Evolutionary conservation across 2,888 invertebrate species (phyloP).

Genomic region (Trichogramma evanescens): DNA sequence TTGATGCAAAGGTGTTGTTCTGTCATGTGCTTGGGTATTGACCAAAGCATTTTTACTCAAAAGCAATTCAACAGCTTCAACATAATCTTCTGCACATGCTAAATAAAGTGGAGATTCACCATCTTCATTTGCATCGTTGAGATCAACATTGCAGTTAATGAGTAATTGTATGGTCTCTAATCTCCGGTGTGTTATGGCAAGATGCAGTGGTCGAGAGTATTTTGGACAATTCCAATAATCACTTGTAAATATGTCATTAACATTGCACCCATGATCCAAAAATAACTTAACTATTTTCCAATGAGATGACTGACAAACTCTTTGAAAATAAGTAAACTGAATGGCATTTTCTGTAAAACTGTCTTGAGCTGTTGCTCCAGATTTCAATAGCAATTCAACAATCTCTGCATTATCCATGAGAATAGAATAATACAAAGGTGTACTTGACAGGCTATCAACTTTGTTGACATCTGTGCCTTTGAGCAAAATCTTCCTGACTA

Average conservation of each 20-base stretch:
- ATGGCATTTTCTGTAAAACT: not conserved
- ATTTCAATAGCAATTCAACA: not conserved
- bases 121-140: constrained; percentile 6
- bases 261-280: constrained; percentile 6
- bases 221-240: constrained; percentile 1
- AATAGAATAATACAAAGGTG: constrained; percentile 7
- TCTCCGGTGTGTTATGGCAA: not conserved
- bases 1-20: constrained; percentile 10
- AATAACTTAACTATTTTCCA: constrained; percentile 8
- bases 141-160: not conserved
- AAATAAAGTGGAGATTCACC: constrained; percentile 12
- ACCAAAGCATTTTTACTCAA: constrained; percentile 11
- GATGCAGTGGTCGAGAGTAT: constrained; percentile 4
- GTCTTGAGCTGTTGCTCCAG: not conserved
- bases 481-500: not conserved
- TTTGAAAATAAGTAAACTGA: constrained; percentile 1
- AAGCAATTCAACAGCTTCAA: constrained; percentile 13
- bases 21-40: not conserved
- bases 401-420: not conserved
- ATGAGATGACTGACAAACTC: not conserved
- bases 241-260: constrained; percentile 8
- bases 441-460: not conserved
- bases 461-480: constrained; percentile 5
- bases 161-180: constrained; percentile 3
- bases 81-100: constrained; percentile 3